Base-by-base conservation (phyloP, 1,140 invertebrate genomes). In the Procambarus clarkii region DNA sequence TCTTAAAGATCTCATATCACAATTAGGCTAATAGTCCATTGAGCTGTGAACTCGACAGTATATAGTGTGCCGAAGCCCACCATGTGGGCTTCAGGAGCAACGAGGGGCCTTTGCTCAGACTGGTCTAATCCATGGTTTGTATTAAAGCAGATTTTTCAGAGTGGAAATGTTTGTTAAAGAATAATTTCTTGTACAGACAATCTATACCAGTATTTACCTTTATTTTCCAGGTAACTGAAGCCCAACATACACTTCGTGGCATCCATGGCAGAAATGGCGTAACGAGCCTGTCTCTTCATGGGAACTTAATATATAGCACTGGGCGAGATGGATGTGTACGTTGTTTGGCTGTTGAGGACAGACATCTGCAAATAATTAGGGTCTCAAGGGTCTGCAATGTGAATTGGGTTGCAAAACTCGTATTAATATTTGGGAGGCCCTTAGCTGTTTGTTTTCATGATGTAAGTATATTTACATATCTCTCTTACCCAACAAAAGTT, bases 401-500 rank as follows among this genome's bases (percentile, higher is more conserved):
- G 18, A 85, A 45, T 50, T 91, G 88, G 88, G 76, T 91, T 2
- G 80, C 88, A 15, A 48, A 34, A 15, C 44, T 91, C 2, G 34
- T 91, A 9, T 46, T 50, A 34, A 24, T 84, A 9, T n/a, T 46
- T 15, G 88, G 82, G 24, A 64, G 60, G 45, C 81, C 64, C n/a
- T 13, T 91, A 69, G 88, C 88, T 69, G 74, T 91, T 15, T 91
- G 88, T 21, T 91, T 91, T 80, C 82, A 91, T 91, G 88, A 85
- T 64, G 88, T 91, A 77, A 78, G 88, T 90, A 46, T 15, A 58
- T 18, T 15, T 64, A 64, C 60, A 64, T 18, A 64, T 64, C 60
- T 64, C 9, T 64, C 18, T 21, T 64, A 64, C 3, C 60, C 60
- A 3, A 64, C 60, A 64, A 18, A 13, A 64, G 3, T 64, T 3